Percentiles rank a stretch among this genome's conserved stretches.
Evolutionary conservation across 2,113 vertebrate species (phyloP).

Genomic region (Chaetodon trifascialis): DNA sequence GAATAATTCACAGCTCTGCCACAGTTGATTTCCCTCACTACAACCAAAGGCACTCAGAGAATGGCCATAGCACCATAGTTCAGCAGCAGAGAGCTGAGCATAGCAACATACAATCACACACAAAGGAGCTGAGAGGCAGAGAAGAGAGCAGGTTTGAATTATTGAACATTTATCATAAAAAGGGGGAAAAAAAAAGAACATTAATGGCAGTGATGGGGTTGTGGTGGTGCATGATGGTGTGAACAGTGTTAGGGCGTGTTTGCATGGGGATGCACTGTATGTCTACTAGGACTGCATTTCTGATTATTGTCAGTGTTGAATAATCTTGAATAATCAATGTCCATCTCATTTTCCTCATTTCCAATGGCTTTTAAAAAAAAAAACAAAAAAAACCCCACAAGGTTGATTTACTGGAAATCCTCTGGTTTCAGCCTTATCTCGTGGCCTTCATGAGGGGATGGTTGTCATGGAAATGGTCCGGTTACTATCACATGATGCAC

Average conservation of each 20-base stretch:
- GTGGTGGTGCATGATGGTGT: background rate
- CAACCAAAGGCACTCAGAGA: constrained; percentile 69
- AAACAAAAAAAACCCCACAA: background rate
- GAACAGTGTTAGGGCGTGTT: background rate
- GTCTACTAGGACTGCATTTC: background rate
- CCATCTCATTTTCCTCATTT: background rate
- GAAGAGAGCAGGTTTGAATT: constrained; percentile 54
- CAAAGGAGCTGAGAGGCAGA: constrained; percentile 34
- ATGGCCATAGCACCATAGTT: constrained; percentile 33
- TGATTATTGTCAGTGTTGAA: background rate
- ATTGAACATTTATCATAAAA: constrained; percentile 64
- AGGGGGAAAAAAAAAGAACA: constrained; percentile 16
- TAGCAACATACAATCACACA: constrained; percentile 46
- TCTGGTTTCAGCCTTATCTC: background rate
- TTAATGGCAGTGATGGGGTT: constrained; percentile 23
- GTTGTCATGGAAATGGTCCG: background rate
- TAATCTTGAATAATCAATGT: background rate
- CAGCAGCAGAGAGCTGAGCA: constrained; percentile 42
- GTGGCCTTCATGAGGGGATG: background rate
- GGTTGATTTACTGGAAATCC: background rate
- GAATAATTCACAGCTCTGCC: constrained; percentile 82
- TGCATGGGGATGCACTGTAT: background rate
- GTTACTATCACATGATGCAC: background rate
- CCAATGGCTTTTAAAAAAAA: background rate
- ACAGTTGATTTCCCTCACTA: constrained; percentile 77